Evolutionary conservation across 2,888 invertebrate genomes (phyloP), one percentile per base, ranked within the genome.

Genomic region (Tineola bisselliella): DNA sequence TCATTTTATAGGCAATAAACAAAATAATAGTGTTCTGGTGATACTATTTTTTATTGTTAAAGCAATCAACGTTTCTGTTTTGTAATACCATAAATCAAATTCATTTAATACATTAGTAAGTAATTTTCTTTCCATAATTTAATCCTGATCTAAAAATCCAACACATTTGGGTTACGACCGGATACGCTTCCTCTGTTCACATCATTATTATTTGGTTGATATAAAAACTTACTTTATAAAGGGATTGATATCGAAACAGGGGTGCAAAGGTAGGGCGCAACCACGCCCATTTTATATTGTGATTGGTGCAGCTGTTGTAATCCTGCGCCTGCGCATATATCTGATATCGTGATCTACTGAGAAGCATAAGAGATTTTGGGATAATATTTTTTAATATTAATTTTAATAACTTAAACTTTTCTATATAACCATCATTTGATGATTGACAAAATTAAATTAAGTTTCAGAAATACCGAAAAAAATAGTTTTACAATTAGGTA

Each of bases 271-370:
- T 44, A 60, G 48, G 44, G 59, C 44, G 60, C 60, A 31, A 67
- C 77, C 84, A 81, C 84, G 84, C 86, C 87, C 79, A 19, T 44
- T 73, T 72, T 75, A 76, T 77, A 84, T 86, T 84, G 87, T 86
- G 87, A 87, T 87, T 87, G 86, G 86, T 72, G 86, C 86, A 86
- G 86, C 87, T 87, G 86, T 83, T 81, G 72, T 72, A 71, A 13
- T 11, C 58, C 33, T 58, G 58, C 58, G 31, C 58, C 17, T n/a
- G 58, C 58, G 58, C 58, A 58, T 48, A 6, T 38, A 48, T 48
- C 48, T 48, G 48, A 48, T 48, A 48, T 17, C 48, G 5, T 48
- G 48, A 48, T 15, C 48, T 17, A 48, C 48, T 48, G n/a, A 15
- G 48, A 48, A 48, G n/a, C 15, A 48, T 48, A n/a, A 17, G 48